Evolutionary conservation across 2,888 invertebrate species (phyloP).

Genomic region (Tenthredo mesomela): DNA sequence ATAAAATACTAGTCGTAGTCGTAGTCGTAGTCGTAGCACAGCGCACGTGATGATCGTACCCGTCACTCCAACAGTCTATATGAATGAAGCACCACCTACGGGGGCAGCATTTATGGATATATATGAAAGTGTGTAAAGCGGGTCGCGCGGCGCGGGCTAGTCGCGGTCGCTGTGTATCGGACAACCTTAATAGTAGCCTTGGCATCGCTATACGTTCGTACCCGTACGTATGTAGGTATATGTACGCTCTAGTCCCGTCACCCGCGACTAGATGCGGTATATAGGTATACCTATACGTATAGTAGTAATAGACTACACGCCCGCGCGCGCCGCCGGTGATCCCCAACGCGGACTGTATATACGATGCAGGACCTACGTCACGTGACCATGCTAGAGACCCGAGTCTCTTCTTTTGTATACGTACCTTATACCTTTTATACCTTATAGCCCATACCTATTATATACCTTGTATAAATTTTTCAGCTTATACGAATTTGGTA

Average conservation of each 20-base stretch:
- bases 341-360: constrained; percentile 46
- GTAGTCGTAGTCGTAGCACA: not conserved
- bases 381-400: constrained; percentile 60
- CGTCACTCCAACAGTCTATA: constrained; percentile 55
- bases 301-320: constrained; percentile 16
- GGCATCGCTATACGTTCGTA: constrained; percentile 58
- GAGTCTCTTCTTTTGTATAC: not conserved
- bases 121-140: constrained; percentile 59
- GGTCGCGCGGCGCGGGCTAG: constrained; percentile 63
- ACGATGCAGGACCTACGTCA: constrained; percentile 71
- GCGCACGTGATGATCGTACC: constrained; percentile 34
- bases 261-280: not conserved
- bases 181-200: constrained; percentile 77
- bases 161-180: constrained; percentile 55
- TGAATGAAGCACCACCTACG: constrained; percentile 67
- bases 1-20: not conserved
- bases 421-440: not conserved
- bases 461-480: not conserved
- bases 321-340: not conserved
- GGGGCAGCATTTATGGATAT: constrained; percentile 40
- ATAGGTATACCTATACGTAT: not conserved
- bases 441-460: not conserved
- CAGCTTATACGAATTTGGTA: not conserved
- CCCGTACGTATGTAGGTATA: not conserved
- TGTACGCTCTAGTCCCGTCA: constrained; percentile 32